Evolutionary conservation across 2,113 vertebrate species (phyloP), one percentile per base, ranked within the genome.

Genomic region (Pachyramphus minor): DNA sequence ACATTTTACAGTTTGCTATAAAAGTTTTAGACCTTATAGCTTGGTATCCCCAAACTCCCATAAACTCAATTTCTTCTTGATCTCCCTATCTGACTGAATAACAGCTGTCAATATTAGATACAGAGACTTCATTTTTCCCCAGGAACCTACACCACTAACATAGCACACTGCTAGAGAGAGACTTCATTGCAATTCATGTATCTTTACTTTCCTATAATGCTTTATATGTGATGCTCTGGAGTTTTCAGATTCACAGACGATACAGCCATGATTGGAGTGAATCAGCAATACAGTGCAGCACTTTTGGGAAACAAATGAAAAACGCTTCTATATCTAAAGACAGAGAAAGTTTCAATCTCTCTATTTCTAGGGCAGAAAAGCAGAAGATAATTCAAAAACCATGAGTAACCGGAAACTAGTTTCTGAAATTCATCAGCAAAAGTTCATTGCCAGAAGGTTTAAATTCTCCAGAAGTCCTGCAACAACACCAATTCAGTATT

Each of bases 1-100:
- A 52, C 41, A 42, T 69, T 47, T 44, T 50, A 60, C 8, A 39
- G 71, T 79, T 75, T 85, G 20, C 19, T 55, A 45, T 59, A 63
- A 83, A 63, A 79, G 20, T 75, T 66, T 55, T 44, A 69, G 28
- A 98, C 98, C 98, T 98, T 30, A 98, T 96, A 96, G 98, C 98
- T 95, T 97, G 95, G 97, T 97, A 98, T 74, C 98, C 98, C 22
- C 73, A 84, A 88, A 98, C 98, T 56, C 98, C 97, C 90, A 97
- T 97, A 93, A 97, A 96, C 87, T 97, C 97, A 64, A 12, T 81
- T 84, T 97, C 95, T 52, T 98, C 98, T 97, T 97, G 84, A 45
- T 89, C 52, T 42, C 97, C 98, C 98, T 98, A 93, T 47, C 53
- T 59, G 50, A 59, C 9, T 86, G 47, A 82, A 30, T 85, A 89